Percentiles rank a stretch among this genome's conserved stretches.
Conservation (phyloP, 2,113 vertebrate species). For the Grallaria varia region DNA sequence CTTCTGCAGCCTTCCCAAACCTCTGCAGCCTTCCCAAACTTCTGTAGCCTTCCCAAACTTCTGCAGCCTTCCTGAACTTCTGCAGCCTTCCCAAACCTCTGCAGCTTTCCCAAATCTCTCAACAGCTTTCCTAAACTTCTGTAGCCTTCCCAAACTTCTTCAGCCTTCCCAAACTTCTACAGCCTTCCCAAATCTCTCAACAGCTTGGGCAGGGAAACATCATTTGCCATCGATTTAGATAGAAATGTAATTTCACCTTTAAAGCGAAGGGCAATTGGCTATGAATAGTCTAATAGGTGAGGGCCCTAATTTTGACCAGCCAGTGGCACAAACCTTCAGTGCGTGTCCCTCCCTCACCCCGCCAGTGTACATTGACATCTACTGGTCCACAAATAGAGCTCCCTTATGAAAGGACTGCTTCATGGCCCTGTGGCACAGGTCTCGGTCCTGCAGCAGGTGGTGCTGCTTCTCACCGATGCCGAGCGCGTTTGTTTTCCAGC, state of each 20-base stretch:
- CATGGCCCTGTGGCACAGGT: background rate
- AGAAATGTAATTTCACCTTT: background rate
- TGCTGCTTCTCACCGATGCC: background rate
- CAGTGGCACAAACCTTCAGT: background rate
- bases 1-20: background rate
- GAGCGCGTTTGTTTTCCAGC: constrained; percentile 6
- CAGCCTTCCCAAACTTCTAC: background rate
- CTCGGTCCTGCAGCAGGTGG: background rate
- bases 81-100: background rate
- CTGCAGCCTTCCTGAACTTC: background rate
- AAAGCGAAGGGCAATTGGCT: background rate
- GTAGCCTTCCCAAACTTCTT: no score
- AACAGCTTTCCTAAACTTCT: background rate
- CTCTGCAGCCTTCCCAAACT: background rate
- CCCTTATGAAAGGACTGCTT: background rate
- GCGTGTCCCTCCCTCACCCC: background rate
- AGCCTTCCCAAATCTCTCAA: background rate
- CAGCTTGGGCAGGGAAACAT: background rate
- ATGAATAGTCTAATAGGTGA: background rate
- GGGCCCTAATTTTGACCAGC: background rate
- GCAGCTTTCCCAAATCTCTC: no score
- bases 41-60: background rate
- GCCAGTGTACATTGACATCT: background rate
- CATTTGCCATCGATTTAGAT: background rate
- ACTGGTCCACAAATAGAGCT: background rate